phyloP scores from a whole-genome alignment of 2,113 vertebrate species.

The Pollimyrus isidori region DNA sequence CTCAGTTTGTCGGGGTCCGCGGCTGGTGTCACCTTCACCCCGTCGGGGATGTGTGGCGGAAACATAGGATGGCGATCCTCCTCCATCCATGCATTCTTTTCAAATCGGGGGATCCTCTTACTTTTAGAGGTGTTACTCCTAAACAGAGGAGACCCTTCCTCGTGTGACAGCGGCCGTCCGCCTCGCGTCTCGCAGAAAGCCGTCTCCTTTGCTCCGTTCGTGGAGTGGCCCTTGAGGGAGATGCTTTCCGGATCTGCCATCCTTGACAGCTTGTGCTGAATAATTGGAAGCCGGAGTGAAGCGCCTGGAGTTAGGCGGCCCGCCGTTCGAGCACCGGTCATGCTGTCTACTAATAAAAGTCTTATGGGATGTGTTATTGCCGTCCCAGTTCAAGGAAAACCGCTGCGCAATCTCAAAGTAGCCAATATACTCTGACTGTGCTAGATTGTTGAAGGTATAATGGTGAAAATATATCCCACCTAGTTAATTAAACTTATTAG shows the following conservation, averaged over 20 bases:
- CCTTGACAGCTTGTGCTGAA: slow-evolving; percentile 34
- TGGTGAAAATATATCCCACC: not conserved
- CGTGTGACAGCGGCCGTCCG: slow-evolving; percentile 15
- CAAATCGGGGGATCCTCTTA: not conserved
- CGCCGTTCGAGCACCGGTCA: slow-evolving; percentile 18
- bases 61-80: not conserved
- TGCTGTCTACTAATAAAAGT: not conserved
- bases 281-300: slow-evolving; percentile 35
- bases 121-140: slow-evolving; percentile 23
- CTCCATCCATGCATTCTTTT: not conserved
- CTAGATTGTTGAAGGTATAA: not conserved
- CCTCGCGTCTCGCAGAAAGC: not conserved
- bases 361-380: not conserved
- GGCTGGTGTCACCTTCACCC: slow-evolving; percentile 22
- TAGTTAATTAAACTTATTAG: not conserved
- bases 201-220: not conserved
- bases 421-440: not conserved
- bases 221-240: slow-evolving; percentile 32
- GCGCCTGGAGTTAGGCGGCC: slow-evolving; percentile 21
- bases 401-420: not conserved
- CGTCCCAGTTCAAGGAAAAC: not conserved
- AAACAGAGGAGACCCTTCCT: slow-evolving; percentile 8
- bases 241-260: slow-evolving; percentile 34
- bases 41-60: slow-evolving; percentile 25
- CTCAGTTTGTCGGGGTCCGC: slow-evolving; percentile 23